A percentile compares a stretch with the other conserved stretches of the same genome.
Conservation (phyloP, 2,888 invertebrate species). For the Tipula helvola region DNA sequence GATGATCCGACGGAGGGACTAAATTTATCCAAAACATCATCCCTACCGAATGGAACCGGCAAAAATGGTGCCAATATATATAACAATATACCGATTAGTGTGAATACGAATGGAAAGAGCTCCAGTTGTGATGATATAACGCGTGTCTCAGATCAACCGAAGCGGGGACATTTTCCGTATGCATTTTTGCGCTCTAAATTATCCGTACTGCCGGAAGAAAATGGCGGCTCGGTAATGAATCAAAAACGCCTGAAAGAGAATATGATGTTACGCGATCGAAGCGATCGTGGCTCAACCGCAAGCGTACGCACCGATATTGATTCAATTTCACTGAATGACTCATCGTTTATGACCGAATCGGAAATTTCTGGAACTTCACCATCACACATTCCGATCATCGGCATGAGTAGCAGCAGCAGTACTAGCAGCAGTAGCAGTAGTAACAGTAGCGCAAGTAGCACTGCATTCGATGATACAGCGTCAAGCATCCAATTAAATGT, state of each 20-base stretch:
- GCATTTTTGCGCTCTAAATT: constrained; percentile 64
- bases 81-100: neutral
- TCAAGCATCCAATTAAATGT: constrained; percentile 36
- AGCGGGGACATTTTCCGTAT: constrained; percentile 60
- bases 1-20: constrained; percentile 72
- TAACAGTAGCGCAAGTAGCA: constrained; percentile 24
- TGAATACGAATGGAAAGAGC: constrained; percentile 39
- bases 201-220: constrained; percentile 65
- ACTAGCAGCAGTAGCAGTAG: constrained; percentile 20
- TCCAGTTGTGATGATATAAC: constrained; percentile 62
- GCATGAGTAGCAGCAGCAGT: constrained; percentile 15
- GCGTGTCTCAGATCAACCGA: constrained; percentile 41
- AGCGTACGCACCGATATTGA: neutral
- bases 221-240: constrained; percentile 40
- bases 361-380: neutral
- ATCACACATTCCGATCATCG: neutral
- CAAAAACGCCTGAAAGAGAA: constrained; percentile 24
- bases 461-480: constrained; percentile 28
- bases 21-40: constrained; percentile 39
- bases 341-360: neutral
- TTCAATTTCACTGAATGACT: neutral
- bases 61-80: neutral
- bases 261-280: neutral
- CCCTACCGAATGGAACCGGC: neutral
- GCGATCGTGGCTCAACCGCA: neutral